Conservation (phyloP, 2,113 vertebrate genomes). For the Petromus typicus region DNA sequence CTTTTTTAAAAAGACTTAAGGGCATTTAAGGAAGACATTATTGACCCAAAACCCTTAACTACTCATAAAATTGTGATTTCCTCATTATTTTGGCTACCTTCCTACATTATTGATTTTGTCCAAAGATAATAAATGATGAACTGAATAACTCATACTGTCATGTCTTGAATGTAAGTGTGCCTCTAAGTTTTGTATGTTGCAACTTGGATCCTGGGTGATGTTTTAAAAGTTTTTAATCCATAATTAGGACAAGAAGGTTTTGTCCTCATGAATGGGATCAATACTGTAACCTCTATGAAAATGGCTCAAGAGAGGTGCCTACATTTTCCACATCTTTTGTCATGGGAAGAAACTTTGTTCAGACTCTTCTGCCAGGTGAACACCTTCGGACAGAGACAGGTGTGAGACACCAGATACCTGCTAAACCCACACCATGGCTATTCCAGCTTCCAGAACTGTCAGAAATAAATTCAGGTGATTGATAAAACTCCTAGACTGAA, state of each 20-base stretch:
- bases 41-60: constrained; percentile 38
- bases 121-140: not conserved
- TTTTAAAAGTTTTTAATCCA: not conserved
- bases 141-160: not conserved
- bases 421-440: rapidly evolving
- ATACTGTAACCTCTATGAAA: not conserved
- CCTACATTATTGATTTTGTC: not conserved
- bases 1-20: constrained; percentile 57
- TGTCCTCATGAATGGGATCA: not conserved
- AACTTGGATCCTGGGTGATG: not conserved
- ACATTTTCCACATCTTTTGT: not conserved
- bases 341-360: not conserved
- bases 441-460: not conserved
- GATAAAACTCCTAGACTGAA: not conserved
- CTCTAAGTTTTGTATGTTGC: not conserved
- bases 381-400: not conserved
- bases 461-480: not conserved
- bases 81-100: not conserved
- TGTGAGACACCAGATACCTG: not conserved
- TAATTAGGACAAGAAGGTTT: no score
- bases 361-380: not conserved
- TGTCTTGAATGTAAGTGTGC: not conserved
- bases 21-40: not conserved
- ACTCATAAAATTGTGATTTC: constrained; percentile 14
- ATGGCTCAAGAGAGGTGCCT: not conserved